These are phyloP conservation scores for Petrocephalus zakoni DNA, from an alignment of 2,113 vertebrate species.

Conservation along the genomic window DNA sequence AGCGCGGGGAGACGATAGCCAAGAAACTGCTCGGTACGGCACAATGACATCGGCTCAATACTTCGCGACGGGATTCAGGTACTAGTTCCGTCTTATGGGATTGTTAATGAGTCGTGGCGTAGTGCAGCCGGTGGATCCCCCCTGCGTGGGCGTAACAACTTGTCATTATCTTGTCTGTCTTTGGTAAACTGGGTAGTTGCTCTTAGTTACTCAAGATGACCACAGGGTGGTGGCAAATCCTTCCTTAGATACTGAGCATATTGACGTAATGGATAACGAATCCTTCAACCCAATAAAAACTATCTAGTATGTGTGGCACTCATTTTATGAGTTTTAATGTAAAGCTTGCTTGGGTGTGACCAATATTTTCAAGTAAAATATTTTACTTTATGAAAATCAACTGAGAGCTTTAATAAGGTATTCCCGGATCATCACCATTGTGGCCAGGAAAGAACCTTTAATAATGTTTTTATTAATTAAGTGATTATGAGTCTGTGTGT, in stretches of 20 bases:
- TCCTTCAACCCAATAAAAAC: not conserved
- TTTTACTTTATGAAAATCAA: not conserved
- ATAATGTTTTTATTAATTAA: not conserved
- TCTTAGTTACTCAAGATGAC: not conserved
- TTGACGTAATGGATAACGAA: not conserved
- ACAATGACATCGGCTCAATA: no score
- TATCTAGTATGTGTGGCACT: not conserved
- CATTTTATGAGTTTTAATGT: not conserved
- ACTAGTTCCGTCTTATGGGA: no score
- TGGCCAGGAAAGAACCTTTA: not conserved
- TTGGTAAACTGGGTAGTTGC: not conserved
- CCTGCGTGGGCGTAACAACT: no score
- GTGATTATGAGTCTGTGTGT: not conserved
- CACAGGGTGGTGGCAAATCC: constrained; percentile 23
- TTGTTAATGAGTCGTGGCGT: no score
- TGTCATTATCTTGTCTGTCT: not conserved
- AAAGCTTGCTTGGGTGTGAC: not conserved
- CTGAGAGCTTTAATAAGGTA: not conserved
- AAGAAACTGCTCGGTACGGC: no score
- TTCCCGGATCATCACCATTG: not conserved
- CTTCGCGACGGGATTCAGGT: no score
- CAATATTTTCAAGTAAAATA: not conserved
- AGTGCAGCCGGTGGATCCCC: no score
- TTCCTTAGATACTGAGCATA: not conserved
- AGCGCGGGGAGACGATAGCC: no score